Conservation (phyloP, 2,113 vertebrate genomes). For the Anhinga rufa region DNA sequence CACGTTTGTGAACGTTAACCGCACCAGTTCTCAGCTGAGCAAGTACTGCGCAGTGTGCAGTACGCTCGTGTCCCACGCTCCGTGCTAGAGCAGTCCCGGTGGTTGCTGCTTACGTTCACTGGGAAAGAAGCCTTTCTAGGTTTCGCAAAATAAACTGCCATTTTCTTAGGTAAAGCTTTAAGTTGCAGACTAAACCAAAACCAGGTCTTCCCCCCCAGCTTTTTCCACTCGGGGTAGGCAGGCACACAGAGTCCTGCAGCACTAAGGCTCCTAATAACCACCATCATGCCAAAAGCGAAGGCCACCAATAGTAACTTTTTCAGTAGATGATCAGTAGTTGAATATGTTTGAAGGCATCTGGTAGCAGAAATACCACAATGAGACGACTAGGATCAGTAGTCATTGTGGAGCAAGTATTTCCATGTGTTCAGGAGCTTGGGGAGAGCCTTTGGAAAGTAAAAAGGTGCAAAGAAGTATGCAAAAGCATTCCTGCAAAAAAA, state of each 20-base stretch:
- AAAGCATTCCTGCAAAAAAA: neutral
- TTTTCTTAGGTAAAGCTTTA: neutral
- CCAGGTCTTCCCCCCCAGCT: neutral
- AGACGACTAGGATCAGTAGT: neutral
- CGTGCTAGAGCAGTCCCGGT: neutral
- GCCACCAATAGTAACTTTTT: neutral
- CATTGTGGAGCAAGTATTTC: neutral
- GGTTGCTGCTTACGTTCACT: neutral
- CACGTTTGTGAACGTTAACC: too few species aligned
- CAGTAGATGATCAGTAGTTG: too few species aligned
- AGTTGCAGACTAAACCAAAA: neutral
- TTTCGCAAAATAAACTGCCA: neutral
- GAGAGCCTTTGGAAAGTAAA: neutral
- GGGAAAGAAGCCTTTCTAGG: neutral
- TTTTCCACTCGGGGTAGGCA: neutral
- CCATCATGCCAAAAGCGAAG: neutral
- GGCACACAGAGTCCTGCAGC: neutral
- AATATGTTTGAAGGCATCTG: neutral
- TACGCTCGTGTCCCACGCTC: fast-evolving
- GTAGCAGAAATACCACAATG: neutral
- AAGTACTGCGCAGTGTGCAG: fast-evolving
- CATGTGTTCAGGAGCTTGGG: neutral
- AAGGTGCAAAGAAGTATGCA: fast-evolving
- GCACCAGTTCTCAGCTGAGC: neutral
- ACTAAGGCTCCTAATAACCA: neutral